Evolutionary conservation across 2,888 invertebrate genomes (phyloP).

Genomic region (Aspidiotus rigidus): DNA sequence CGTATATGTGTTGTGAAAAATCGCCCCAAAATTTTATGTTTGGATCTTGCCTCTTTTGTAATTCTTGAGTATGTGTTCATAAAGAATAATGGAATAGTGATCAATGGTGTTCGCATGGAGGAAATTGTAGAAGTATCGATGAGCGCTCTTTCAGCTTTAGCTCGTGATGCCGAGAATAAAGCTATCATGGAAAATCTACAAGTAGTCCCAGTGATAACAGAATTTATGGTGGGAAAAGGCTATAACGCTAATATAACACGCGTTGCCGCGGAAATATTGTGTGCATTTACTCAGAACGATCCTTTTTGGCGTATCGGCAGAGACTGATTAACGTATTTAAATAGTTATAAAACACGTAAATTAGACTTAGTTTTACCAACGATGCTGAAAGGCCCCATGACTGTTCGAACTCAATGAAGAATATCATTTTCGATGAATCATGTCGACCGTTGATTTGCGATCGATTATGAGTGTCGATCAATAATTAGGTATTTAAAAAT

Average conservation of each 20-base stretch:
- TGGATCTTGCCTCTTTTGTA: neutral
- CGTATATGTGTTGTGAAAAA: too few species aligned
- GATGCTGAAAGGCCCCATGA: too few species aligned
- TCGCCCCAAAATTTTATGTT: too few species aligned
- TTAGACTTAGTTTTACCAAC: too few species aligned
- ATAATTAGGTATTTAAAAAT: too few species aligned
- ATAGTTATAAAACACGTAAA: too few species aligned
- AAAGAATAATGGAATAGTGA: slow-evolving; percentile 41
- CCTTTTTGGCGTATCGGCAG: too few species aligned
- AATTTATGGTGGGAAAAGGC: slow-evolving; percentile 81
- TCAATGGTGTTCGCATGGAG: slow-evolving; percentile 96
- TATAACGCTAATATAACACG: slow-evolving; percentile 89
- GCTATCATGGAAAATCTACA: slow-evolving; percentile 85
- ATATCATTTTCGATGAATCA: too few species aligned
- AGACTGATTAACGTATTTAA: too few species aligned
- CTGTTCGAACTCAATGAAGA: too few species aligned
- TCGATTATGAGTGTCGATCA: too few species aligned
- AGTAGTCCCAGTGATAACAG: slow-evolving; percentile 92
- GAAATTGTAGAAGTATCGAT: slow-evolving; percentile 98
- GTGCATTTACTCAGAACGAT: slow-evolving; percentile 54
- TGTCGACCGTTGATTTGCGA: too few species aligned
- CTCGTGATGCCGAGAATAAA: slow-evolving; percentile 85
- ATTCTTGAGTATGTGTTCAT: neutral
- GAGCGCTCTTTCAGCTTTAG: slow-evolving; percentile 92
- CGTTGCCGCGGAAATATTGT: slow-evolving; percentile 91